Percentiles rank a stretch among this genome's conserved stretches.
Evolutionary conservation across 2,888 invertebrate species (phyloP).

Genomic region (Apantesis nais): DNA sequence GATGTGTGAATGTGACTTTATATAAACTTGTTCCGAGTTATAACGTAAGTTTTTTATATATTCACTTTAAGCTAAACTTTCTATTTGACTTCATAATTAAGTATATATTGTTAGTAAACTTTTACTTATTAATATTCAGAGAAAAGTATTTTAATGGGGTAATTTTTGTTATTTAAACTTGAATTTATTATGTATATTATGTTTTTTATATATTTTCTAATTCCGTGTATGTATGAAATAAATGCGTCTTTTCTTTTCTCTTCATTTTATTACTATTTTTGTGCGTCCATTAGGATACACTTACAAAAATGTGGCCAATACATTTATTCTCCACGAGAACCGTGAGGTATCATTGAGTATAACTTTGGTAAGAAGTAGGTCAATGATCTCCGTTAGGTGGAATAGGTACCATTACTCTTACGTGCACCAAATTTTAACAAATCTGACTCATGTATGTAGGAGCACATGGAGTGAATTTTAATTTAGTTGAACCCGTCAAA

Average conservation of each 20-base stretch:
- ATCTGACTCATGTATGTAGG: constrained; percentile 10
- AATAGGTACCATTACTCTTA: constrained; percentile 24
- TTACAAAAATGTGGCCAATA: not conserved
- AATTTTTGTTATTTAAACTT: not conserved
- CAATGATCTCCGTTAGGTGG: constrained; percentile 38
- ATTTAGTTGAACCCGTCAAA: not conserved
- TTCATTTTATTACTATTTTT: not conserved
- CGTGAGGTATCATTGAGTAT: constrained; percentile 10
- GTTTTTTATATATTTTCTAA: not conserved
- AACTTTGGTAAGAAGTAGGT: constrained; percentile 39
- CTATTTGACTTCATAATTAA: not conserved
- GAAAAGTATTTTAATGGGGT: not conserved
- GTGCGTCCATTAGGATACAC: not conserved
- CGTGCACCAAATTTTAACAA: constrained; percentile 28
- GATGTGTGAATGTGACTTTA: constrained; percentile 47
- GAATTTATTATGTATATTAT: not conserved
- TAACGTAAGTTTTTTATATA: constrained; percentile 38
- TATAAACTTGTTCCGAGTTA: constrained; percentile 40
- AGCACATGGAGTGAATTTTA: not conserved
- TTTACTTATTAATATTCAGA: not conserved
- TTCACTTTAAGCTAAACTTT: not conserved
- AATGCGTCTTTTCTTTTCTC: not conserved
- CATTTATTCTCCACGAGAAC: not conserved
- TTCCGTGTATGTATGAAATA: not conserved
- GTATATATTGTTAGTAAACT: not conserved